phyloP scores from a whole-genome alignment of 2,113 vertebrate species.

The Neotoma lepida region DNA sequence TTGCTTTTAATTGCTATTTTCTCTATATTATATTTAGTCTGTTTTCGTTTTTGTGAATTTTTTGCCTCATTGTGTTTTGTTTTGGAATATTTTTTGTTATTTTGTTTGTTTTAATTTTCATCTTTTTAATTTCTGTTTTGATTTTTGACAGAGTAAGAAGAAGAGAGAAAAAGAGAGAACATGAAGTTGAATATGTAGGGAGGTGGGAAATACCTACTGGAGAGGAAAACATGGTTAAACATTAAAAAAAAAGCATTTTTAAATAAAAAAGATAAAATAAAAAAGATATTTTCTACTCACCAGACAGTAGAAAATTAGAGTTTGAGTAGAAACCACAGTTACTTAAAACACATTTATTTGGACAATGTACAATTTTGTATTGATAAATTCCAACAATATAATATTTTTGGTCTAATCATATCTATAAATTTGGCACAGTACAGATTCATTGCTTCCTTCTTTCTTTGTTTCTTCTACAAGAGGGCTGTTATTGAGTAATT shows the following conservation, averaged over 20 bases:
- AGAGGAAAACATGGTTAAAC: neutral
- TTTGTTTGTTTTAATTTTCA: neutral
- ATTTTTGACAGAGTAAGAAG: neutral
- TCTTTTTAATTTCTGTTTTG: neutral
- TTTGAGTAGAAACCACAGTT: neutral
- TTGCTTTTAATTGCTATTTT: neutral
- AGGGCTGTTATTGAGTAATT: neutral
- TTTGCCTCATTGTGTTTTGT: neutral
- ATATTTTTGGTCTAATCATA: neutral
- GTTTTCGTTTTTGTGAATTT: neutral
- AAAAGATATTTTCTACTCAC: neutral
- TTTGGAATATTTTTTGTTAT: neutral
- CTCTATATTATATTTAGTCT: neutral
- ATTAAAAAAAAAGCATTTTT: neutral
- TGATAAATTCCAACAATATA: neutral
- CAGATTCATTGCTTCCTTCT: neutral
- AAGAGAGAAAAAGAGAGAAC: neutral
- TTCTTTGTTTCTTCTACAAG: neutral
- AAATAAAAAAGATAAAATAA: neutral
- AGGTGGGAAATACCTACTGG: neutral
- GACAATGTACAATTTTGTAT: neutral
- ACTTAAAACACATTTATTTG: neutral
- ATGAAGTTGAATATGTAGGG: neutral
- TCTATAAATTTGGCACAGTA: neutral
- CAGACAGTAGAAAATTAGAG: neutral